Evolutionary conservation across 2,888 invertebrate genomes (phyloP).

Genomic region (Eupithecia subfuscata): DNA sequence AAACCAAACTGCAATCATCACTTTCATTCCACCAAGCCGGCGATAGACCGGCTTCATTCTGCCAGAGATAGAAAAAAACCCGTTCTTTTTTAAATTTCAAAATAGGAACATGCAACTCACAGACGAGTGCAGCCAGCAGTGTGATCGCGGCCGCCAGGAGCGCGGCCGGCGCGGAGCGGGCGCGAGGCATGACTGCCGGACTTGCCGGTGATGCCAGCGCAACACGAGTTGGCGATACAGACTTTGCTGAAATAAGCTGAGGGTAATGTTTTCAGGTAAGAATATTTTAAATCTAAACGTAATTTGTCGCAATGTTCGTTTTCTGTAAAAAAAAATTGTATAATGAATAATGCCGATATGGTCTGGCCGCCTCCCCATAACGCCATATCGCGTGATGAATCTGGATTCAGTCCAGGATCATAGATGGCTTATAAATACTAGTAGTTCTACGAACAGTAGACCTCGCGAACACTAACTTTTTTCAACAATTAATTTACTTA

Average conservation of each 20-base stretch:
- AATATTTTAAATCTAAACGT: background rate
- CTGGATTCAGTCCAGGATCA: too few species aligned
- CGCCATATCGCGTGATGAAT: too few species aligned
- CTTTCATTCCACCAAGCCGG: constrained; percentile 3
- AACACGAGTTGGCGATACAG: background rate
- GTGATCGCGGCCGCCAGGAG: constrained; percentile 59
- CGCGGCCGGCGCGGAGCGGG: constrained; percentile 54
- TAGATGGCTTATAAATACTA: too few species aligned
- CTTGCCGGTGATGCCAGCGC: constrained; percentile 37
- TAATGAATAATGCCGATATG: too few species aligned
- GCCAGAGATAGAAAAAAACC: background rate
- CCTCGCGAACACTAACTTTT: too few species aligned
- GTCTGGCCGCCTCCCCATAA: too few species aligned
- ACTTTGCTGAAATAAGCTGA: background rate
- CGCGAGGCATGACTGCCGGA: constrained; percentile 71
- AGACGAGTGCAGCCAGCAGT: constrained; percentile 70
- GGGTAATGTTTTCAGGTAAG: background rate
- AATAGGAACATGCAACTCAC: constrained; percentile 60
- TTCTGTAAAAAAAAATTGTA: too few species aligned
- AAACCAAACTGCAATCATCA: background rate
- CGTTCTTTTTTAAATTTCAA: constrained; percentile 6
- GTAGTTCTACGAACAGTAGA: too few species aligned
- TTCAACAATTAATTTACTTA: too few species aligned
- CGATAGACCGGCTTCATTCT: background rate
- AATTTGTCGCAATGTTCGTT: background rate